Evolutionary conservation across 2,797 vertebrate genomes (phyloP).

Genomic region (Tolypeutes matacus): DNA sequence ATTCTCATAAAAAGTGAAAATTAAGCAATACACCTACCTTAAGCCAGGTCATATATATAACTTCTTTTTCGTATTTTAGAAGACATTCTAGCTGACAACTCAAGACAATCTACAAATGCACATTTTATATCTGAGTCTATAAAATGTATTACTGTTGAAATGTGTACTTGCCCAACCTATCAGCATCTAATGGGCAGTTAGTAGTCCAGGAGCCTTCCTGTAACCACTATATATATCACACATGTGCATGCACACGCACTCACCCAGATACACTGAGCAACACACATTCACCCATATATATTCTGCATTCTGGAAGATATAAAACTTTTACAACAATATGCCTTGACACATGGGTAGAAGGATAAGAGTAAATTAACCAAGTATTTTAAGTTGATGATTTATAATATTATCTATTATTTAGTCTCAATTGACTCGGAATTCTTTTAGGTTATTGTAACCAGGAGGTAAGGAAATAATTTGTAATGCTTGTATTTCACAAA

Average conservation of each 20-base stretch:
- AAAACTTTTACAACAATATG: background rate
- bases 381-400: background rate
- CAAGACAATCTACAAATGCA: background rate
- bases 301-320: background rate
- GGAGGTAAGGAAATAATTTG: background rate
- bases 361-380: background rate
- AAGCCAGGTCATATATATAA: background rate
- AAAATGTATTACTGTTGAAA: background rate
- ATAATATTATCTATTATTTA: background rate
- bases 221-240: background rate
- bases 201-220: background rate
- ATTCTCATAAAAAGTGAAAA: background rate
- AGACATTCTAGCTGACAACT: background rate
- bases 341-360: background rate
- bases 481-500: background rate
- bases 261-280: background rate
- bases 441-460: background rate
- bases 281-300: background rate
- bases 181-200: background rate
- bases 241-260: background rate
- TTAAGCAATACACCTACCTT: background rate
- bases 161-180: background rate
- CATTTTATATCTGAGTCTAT: background rate
- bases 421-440: background rate
- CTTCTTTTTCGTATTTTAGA: background rate